Evolutionary conservation across 1,140 invertebrate species (phyloP).

Genomic region (Lepidurus packardi): DNA sequence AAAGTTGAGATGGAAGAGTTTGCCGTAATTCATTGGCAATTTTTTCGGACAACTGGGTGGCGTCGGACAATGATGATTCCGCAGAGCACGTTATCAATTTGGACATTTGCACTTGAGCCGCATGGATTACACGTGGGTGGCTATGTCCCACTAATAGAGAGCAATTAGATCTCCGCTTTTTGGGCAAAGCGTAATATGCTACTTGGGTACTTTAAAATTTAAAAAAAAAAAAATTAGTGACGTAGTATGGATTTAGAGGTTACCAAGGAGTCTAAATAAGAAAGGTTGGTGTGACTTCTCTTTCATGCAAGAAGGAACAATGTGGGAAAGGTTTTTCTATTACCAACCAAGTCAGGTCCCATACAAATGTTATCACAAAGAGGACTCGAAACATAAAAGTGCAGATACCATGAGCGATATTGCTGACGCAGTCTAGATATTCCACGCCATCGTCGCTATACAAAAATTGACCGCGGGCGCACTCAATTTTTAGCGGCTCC

Average conservation of each 20-base stretch:
- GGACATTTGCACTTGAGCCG: constrained; percentile 49
- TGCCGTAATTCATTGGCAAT: constrained; percentile 50
- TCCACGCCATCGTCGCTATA: constrained; percentile 52
- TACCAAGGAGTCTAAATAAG: too few relatives aligned
- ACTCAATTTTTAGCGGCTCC: constrained; percentile 37
- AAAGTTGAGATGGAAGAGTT: constrained; percentile 51
- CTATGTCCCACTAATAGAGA: constrained; percentile 53
- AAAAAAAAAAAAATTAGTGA: too few relatives aligned
- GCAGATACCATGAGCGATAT: constrained; percentile 55
- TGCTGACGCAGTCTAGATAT: constrained; percentile 59
- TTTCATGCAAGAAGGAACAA: too few relatives aligned
- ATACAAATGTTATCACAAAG: background rate
- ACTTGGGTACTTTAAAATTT: background rate
- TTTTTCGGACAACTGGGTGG: constrained; percentile 51
- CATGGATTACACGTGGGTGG: constrained; percentile 52
- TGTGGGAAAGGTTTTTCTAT: too few relatives aligned
- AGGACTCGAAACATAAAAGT: constrained; percentile 24
- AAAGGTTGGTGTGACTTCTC: too few relatives aligned
- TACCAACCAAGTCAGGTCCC: background rate
- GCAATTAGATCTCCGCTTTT: background rate
- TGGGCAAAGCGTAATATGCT: background rate
- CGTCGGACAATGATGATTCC: constrained; percentile 47
- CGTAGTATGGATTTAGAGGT: too few relatives aligned
- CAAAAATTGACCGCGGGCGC: constrained; percentile 51
- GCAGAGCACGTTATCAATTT: constrained; percentile 32